Evolutionary conservation across 2,113 vertebrate species (phyloP), one percentile per base, ranked within the genome.

Genomic region (Reinhardtius hippoglossoides): DNA sequence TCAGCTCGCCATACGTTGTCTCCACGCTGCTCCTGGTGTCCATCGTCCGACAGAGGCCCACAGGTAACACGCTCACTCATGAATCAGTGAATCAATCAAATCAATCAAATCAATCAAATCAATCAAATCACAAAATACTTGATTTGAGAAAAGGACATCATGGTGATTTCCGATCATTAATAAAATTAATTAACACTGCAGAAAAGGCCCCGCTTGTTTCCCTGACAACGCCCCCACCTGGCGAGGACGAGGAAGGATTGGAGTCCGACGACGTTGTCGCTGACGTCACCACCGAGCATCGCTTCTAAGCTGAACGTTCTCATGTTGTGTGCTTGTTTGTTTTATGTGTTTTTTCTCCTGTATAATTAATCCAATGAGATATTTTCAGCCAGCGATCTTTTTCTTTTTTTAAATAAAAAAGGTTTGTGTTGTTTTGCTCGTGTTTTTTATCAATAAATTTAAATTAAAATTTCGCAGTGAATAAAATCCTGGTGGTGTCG

Each of bases 271-370:
- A 37, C 0, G 26, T 71, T 67, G 76, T 55, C 55, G 37, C 12
- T 24, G 35, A 37, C 0, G n/a, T 71, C 72, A 81, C 67, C 67
- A 76, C 72, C 12, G 72, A 71, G 55, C 16, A 81, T 61, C 46
- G 37, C 23, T 81, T 81, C 46, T 81, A 12, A 62, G 9, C 1
- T 3, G 3, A 4, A 24, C 37, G 5, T 5, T n/a, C 18, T 57
- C 10, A 15, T 5, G 55, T 50, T 50, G 46, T 20, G 3, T 44
- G 27, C 1, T 31, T 31, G 46, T 20, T 14, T 44, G 27, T 6
- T 31, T 31, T 46, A 9, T 2, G 7, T 9, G 7, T 37, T 37
- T 37, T 9, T 37, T 37, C 8, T 37, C 7, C 8, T 37, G 13
- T 44, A 13, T 44, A 44, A 44, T 44, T 8, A 2, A 10, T 44